These are phyloP conservation scores for Pterostichus niger DNA, from an alignment of 2,888 invertebrate genomes.

Conservation along the genomic window DNA sequence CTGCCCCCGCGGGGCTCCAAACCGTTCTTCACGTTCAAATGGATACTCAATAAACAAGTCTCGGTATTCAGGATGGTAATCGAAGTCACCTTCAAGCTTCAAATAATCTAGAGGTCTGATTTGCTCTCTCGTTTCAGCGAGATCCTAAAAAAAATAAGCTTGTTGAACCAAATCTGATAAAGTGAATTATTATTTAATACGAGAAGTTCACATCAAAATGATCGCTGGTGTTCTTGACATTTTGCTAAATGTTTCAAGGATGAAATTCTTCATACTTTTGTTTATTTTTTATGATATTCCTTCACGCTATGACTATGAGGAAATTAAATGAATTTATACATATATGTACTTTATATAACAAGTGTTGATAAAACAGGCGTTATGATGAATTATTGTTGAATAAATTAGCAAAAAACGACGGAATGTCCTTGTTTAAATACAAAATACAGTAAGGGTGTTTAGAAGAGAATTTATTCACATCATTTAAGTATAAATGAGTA, in stretches of 20 bases:
- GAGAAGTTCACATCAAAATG: conserved; percentile 59
- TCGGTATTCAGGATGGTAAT: conserved; percentile 73
- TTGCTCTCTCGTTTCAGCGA: conserved; percentile 67
- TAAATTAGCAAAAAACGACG: neutral
- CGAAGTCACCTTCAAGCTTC: conserved; percentile 75
- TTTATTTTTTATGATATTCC: conserved; percentile 7
- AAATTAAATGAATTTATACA: neutral
- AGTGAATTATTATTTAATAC: conserved; percentile 20
- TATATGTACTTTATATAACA: neutral
- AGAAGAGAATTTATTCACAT: neutral
- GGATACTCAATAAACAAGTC: conserved; percentile 72
- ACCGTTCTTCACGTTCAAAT: conserved; percentile 69
- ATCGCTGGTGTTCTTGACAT: conserved; percentile 3
- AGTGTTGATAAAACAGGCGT: neutral
- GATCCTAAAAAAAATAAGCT: neutral
- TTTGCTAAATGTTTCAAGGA: conserved; percentile 1
- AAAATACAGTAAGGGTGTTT: neutral
- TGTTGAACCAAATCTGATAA: conserved; percentile 63
- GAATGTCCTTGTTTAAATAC: too few species aligned
- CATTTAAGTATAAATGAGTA: neutral
- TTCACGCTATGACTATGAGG: conserved; percentile 1
- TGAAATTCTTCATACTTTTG: neutral
- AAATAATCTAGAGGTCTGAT: conserved; percentile 71
- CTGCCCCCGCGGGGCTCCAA: conserved; percentile 67
- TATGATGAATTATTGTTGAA: conserved; percentile 9